Evolutionary conservation across 2,888 invertebrate species (phyloP), one percentile per base, ranked within the genome.

Genomic region (Agrochola litura): DNA sequence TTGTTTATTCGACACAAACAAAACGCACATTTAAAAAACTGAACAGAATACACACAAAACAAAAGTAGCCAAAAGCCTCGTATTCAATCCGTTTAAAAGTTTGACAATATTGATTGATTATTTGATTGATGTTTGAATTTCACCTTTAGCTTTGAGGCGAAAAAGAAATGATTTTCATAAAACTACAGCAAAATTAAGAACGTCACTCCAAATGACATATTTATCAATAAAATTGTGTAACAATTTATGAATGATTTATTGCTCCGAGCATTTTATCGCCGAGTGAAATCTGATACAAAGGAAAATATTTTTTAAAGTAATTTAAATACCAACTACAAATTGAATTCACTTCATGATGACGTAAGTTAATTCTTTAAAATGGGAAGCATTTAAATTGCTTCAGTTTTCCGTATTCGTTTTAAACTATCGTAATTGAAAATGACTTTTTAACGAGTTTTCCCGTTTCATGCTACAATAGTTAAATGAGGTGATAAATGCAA

Each of bases 351-450:
- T 60, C 73, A 76, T 67, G 69, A 63, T 54, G 70, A 67, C 46
- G 76, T 54, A 58, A 69, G 76, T 84, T 76, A 69, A 73, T 73
- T 70, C 68, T 73, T 63, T 76, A 71, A 69, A 83, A 61, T 30
- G 52, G 10, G 49, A 72, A 67, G 54, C 68, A 74, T 63, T 83
- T 46, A 82, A 82, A 73, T 71, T 46, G 61, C 52, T 63, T 67
- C 54, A 58, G 58, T 46, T 58, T 78, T 41, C 19, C 30, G 60
- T 68, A 41, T 66, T 75, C 60, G 22, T 61, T 77, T 82, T 82
- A 73, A 78, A 71, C 69, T 73, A 71, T 78, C 1, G 70, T 49
- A 82, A 78, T 83, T 73, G 41, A 76, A 79, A 79, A 73, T 82
- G 0, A 49, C 67, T 82, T 85, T 84, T 81, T 79, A 85, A 79